A percentile compares a stretch with the other conserved stretches of the same genome.
These are phyloP conservation scores for Mesorhabditis belari DNA, from an alignment of 2,888 invertebrate species.

Conservation along the genomic window DNA sequence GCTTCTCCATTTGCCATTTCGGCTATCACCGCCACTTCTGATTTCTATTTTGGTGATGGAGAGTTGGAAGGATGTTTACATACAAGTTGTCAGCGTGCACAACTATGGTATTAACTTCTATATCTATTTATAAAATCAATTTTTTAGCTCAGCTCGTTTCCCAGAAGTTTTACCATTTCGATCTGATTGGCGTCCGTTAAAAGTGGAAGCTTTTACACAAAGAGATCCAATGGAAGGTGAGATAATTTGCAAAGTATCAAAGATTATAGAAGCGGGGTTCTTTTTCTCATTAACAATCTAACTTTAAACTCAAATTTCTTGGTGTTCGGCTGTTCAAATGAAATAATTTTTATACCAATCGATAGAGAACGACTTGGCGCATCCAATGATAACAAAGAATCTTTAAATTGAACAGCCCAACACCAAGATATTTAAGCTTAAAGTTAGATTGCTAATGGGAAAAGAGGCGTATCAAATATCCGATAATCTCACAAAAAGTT, in stretches of 20 bases:
- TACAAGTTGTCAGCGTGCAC: neutral
- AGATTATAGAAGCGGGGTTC: no score
- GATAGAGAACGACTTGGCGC: no score
- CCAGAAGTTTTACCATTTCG: neutral
- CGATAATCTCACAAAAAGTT: no score
- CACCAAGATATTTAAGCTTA: no score
- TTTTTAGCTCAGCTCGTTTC: neutral
- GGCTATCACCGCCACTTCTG: neutral
- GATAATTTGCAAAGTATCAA: neutral
- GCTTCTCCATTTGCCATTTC: neutral
- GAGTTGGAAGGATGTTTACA: neutral
- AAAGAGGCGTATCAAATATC: no score
- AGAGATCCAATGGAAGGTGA: conserved; percentile 9
- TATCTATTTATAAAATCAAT: neutral
- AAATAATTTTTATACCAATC: no score
- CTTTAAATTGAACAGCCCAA: no score
- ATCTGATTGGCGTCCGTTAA: neutral
- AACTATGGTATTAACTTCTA: neutral
- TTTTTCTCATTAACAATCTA: no score
- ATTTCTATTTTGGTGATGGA: conserved; percentile 20
- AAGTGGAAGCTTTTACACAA: neutral
- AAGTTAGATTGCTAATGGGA: no score
- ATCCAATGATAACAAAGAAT: no score
- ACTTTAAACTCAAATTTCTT: no score
- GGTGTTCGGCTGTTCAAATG: no score